Base-by-base conservation (phyloP, 2,113 vertebrate species). In the Ceyx melanurus region DNA sequence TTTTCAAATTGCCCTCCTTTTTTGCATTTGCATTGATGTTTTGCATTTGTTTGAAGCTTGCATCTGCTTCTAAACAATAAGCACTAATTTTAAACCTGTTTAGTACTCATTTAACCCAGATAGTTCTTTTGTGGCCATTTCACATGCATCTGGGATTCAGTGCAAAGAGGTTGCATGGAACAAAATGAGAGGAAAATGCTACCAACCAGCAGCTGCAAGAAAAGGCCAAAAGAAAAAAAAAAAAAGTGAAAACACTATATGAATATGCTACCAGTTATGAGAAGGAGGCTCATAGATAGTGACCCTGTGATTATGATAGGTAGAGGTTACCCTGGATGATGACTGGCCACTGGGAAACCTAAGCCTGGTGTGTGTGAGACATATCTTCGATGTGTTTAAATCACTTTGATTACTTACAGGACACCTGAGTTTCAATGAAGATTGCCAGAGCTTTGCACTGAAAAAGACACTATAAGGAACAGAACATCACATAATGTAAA, bases 51-150 rank as follows among this genome's bases (percentile, higher is more conserved):
- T 97, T 97, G 97, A 97, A 94, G 96, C 97, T 96, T 83, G 95
- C 98, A 98, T 98, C 97, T 98, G 98, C 96, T 97, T 96, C 93
- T 77, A 96, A 92, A 98, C 97, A 98, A 98, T 97, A 96, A 95
- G 97, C 97, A 96, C 97, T 97, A 96, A 98, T 97, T 98, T 98
- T 97, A 97, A 98, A 98, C 97, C 97, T 98, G 97, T 98, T 98
- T 96, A 98, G 96, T 95, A 92, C 88, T 93, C 97, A 95, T 98
- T 97, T 97, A 98, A 97, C 97, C 97, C 97, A 98, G 97, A 97
- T 96, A 96, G 94, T 94, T 97, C 97, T 97, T 98, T 98, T 98
- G 97, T 97, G 97, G 95, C 97, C 90, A 45, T 93, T 96, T 97
- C 97, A 96, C 94, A 97, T 86, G 92, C 97, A 97, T 98, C 97